Evolutionary conservation across 2,113 vertebrate genomes (phyloP).

Genomic region (Eulacestoma nigropectus): DNA sequence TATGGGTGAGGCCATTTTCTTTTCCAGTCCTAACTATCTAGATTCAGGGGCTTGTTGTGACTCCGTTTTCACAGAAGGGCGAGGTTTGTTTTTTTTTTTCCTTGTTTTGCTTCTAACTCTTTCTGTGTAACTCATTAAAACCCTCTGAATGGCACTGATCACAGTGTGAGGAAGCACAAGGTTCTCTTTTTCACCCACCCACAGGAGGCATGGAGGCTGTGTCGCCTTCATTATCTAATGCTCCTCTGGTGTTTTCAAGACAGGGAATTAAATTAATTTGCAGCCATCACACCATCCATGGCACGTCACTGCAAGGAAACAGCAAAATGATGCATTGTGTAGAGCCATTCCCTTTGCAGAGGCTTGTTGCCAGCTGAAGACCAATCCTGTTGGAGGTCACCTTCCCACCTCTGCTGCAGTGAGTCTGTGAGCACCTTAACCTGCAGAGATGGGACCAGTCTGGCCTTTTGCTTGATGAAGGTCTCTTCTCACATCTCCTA

Average conservation of each 20-base stretch:
- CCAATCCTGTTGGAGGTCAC: not conserved
- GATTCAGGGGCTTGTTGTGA: not conserved
- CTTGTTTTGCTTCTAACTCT: not conserved
- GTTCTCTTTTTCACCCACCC: not conserved
- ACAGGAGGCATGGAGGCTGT: not conserved
- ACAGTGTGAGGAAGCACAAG: too few relatives aligned
- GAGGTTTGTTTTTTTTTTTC: not conserved
- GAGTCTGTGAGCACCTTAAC: not conserved
- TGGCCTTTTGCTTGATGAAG: not conserved
- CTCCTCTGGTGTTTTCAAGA: not conserved
- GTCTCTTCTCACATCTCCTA: not conserved
- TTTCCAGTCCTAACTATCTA: not conserved
- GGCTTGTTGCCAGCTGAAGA: not conserved
- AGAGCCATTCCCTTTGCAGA: not conserved
- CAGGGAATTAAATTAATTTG: not conserved
- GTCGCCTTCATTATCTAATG: not conserved
- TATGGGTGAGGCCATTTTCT: slow-evolving; percentile 21
- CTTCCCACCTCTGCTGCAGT: not conserved
- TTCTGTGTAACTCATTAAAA: not conserved
- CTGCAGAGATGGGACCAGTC: not conserved
- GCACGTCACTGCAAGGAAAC: not conserved
- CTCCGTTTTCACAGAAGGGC: not conserved
- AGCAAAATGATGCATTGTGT: not conserved
- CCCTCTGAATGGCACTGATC: not conserved
- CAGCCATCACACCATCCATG: not conserved